Evolutionary conservation across 2,113 vertebrate genomes (phyloP).

Genomic region (Tenrec ecaudatus): DNA sequence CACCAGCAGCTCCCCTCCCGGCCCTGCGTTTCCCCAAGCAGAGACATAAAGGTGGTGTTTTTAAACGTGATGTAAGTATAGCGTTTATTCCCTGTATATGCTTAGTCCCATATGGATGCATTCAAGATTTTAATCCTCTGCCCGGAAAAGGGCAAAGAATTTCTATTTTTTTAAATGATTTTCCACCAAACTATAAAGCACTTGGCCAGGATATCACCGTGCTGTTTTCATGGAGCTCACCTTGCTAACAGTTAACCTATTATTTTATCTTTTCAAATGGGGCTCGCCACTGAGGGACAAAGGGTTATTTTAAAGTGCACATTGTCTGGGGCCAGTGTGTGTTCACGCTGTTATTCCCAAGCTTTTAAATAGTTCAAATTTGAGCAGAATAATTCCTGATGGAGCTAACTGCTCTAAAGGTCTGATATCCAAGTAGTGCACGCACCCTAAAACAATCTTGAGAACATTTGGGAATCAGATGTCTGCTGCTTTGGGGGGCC

Average conservation of each 20-base stretch:
- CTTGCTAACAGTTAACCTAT: constrained; percentile 49
- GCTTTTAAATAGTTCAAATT: constrained; percentile 49
- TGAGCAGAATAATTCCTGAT: constrained; percentile 46
- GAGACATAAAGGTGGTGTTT: constrained; percentile 7
- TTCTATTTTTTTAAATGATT: constrained; percentile 46
- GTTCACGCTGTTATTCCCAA: constrained; percentile 31
- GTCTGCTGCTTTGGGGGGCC: neutral
- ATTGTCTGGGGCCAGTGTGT: neutral
- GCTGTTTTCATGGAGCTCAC: constrained; percentile 35
- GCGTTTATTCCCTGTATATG: constrained; percentile 11
- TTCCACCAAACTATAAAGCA: constrained; percentile 37
- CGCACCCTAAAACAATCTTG: neutral
- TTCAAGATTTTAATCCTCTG: constrained; percentile 56
- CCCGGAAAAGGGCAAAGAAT: neutral
- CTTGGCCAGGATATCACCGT: constrained; percentile 19
- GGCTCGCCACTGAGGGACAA: constrained; percentile 73
- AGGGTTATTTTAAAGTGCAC: constrained; percentile 65
- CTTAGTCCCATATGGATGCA: neutral
- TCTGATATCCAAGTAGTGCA: constrained; percentile 33
- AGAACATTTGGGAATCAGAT: constrained; percentile 23
- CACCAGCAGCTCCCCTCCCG: neutral
- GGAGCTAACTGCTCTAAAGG: constrained; percentile 24
- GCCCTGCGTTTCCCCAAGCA: constrained; percentile 11
- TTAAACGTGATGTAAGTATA: constrained; percentile 22
- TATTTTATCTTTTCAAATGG: constrained; percentile 47